These are phyloP conservation scores for Heliconius charithonia DNA, from an alignment of 2,888 invertebrate genomes.

Conservation along the genomic window DNA sequence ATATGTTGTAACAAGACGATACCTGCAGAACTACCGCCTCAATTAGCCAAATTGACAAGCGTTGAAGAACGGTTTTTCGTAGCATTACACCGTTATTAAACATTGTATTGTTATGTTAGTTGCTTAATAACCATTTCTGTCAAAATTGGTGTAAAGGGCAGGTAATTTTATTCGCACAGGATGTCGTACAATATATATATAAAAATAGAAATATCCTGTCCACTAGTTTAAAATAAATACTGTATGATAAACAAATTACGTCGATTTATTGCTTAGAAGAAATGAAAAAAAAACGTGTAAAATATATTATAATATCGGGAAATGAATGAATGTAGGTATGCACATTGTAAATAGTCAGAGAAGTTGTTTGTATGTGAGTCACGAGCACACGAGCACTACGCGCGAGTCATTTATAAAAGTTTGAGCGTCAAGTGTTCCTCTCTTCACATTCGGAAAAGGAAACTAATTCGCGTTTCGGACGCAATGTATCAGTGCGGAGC, in stretches of 20 bases:
- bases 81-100: constrained; percentile 49
- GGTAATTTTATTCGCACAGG: too few relatives aligned
- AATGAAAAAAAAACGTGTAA: too few relatives aligned
- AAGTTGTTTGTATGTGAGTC: neutral
- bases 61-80: constrained; percentile 41
- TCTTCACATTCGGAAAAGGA: constrained; percentile 17
- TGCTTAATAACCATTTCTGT: too few relatives aligned
- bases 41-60: constrained; percentile 42
- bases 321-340: too few relatives aligned
- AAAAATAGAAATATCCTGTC: too few relatives aligned
- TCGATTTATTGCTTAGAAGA: too few relatives aligned
- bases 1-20: constrained; percentile 48
- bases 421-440: neutral
- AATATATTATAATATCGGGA: too few relatives aligned
- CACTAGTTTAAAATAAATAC: too few relatives aligned
- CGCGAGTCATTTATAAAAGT: constrained; percentile 8
- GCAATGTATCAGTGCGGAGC: constrained; percentile 20
- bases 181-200: too few relatives aligned
- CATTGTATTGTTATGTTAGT: constrained; percentile 31
- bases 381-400: neutral
- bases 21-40: constrained; percentile 40
- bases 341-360: neutral
- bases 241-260: too few relatives aligned
- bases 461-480: constrained; percentile 22
- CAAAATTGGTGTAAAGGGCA: constrained; percentile 40